These are phyloP conservation scores for Lepus townsendii DNA, from an alignment of 2,797 vertebrate species.

Conservation along the genomic window DNA sequence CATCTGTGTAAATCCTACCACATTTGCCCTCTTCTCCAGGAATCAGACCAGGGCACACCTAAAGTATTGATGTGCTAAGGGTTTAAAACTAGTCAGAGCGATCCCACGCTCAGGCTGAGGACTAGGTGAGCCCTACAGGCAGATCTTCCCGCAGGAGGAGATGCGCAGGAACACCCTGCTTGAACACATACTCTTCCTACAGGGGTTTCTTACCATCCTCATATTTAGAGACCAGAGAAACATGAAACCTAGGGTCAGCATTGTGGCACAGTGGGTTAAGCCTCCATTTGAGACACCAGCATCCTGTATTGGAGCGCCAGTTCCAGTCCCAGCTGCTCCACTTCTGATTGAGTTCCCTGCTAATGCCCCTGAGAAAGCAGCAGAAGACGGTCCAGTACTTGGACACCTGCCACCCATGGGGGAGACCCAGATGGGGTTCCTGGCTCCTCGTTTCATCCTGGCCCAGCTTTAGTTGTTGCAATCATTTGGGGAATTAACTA, in stretches of 20 bases:
- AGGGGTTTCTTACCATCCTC: slow-evolving; percentile 59
- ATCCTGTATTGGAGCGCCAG: too few relatives aligned
- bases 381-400: too few relatives aligned
- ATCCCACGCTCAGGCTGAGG: not conserved
- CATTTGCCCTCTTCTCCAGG: not conserved
- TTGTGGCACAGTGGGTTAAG: too few relatives aligned
- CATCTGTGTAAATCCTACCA: not conserved
- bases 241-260: slow-evolving; percentile 11
- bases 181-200: slow-evolving; percentile 36
- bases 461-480: too few relatives aligned
- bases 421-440: too few relatives aligned
- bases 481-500: too few relatives aligned
- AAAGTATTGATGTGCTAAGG: not conserved
- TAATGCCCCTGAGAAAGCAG: too few relatives aligned
- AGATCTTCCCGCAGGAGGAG: slow-evolving; percentile 18
- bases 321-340: too few relatives aligned
- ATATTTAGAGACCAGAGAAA: slow-evolving; percentile 81
- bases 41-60: not conserved
- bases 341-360: too few relatives aligned
- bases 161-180: not conserved
- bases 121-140: slow-evolving; percentile 27
- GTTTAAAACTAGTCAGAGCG: slow-evolving; percentile 50
- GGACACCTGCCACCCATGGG: too few relatives aligned
- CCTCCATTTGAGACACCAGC: too few relatives aligned
- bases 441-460: too few relatives aligned